Evolutionary conservation across 2,888 invertebrate genomes (phyloP), one percentile per base, ranked within the genome.

Genomic region (Dysmachus trigonus): DNA sequence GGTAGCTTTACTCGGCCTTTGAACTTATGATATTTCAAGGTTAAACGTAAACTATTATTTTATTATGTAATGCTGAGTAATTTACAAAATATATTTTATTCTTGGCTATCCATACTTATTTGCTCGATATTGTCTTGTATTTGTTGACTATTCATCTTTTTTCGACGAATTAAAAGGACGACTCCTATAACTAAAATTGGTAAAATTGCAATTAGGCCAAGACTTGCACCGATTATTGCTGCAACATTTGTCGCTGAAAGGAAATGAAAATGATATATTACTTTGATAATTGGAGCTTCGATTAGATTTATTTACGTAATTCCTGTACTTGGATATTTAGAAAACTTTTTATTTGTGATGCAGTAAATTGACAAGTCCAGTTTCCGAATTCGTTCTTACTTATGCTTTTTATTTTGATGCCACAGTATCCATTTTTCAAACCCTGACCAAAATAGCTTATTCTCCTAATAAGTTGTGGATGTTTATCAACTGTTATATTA

Each of bases 381-480:
- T 86, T 77, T 1, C 90, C 90, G 74, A 88, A 89, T 81, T 90
- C 90, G 38, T 88, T 86, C 1, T 41, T 81, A 27, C 35, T 85
- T 0, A 89, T 73, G 15, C 87, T 87, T 41, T 74, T 87, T 38
- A 90, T 89, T 81, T 88, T 88, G 30, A 89, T 87, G 15, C 89
- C 90, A 35, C 90, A 90, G 73, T 89, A 89, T 7, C 90, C 89
- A 71, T 86, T 86, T 30, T 88, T 86, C 51, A 90, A 87, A 22
- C 90, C 90, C n/a, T 88, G 86, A 5, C 90, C 90, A 81, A 87
- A 88, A 74, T 90, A 90, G 62, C 88, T 88, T 6, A 90, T 88
- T 86, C 88, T 89, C 4, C 89, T 90, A 87, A 74, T 18, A n/a
- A 30, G 33, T 33, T 33, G 5, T 41, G 3, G 8, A 77, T 30